Evolutionary conservation across 1,140 invertebrate species (phyloP).

Genomic region (Drosophila varians): DNA sequence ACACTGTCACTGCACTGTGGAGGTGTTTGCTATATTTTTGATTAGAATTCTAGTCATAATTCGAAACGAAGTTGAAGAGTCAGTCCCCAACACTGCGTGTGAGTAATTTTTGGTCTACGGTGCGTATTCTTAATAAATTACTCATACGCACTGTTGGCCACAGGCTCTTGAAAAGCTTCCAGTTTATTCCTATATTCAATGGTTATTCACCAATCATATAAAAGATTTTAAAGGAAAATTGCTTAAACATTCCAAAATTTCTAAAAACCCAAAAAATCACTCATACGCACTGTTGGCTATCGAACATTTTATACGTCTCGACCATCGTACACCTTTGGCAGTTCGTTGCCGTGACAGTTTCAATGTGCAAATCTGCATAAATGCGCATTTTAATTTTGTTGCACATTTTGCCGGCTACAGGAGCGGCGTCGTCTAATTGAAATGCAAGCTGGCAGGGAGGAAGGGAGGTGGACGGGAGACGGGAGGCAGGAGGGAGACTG

Average conservation of each 20-base stretch:
- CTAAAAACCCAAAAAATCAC: background rate
- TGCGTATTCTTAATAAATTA: background rate
- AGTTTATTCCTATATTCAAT: too few relatives aligned
- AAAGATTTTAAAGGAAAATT: too few relatives aligned
- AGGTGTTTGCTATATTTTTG: background rate
- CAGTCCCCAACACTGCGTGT: too few relatives aligned
- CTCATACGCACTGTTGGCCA: background rate
- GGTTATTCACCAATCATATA: too few relatives aligned
- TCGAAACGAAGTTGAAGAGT: too few relatives aligned
- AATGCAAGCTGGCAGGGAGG: constrained; percentile 53
- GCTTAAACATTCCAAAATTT: too few relatives aligned
- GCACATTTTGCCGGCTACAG: constrained; percentile 74
- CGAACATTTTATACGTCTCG: background rate
- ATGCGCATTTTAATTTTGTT: constrained; percentile 82
- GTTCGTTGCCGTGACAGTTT: constrained; percentile 75
- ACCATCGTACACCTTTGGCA: constrained; percentile 16
- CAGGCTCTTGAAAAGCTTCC: background rate
- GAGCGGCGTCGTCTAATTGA: constrained; percentile 70
- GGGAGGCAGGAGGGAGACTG: background rate
- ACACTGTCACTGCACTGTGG: constrained; percentile 4
- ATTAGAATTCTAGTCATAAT: background rate
- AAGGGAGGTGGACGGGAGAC: background rate
- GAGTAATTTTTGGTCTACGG: background rate
- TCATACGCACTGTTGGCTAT: background rate
- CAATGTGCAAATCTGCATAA: constrained; percentile 82